A percentile compares a stretch with the other conserved stretches of the same genome.
These are phyloP conservation scores for Caprella mutica DNA, from an alignment of 2,888 invertebrate species.

Conservation along the genomic window DNA sequence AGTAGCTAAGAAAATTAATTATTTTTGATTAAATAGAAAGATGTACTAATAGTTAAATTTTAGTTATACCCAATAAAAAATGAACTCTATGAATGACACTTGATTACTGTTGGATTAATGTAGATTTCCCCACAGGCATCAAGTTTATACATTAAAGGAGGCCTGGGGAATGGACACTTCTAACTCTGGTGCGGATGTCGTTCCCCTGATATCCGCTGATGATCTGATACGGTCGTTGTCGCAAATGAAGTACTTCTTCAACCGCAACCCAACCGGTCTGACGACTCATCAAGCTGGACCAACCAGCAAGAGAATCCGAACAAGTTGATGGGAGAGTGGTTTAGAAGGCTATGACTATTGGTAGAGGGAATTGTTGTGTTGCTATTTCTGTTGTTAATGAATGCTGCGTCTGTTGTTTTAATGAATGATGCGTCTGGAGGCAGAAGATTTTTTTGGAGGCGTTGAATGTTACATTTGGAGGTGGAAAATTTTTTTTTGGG, in stretches of 20 bases:
- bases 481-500: too few species aligned
- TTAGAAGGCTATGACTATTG: too few species aligned
- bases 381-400: too few species aligned
- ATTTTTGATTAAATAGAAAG: too few species aligned
- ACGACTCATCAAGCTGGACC: background rate
- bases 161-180: slow-evolving; percentile 31
- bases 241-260: slow-evolving; percentile 33
- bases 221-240: slow-evolving; percentile 29
- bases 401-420: too few species aligned
- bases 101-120: background rate
- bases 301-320: slow-evolving; percentile 27
- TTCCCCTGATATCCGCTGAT: slow-evolving; percentile 24
- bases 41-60: too few species aligned
- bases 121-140: slow-evolving; percentile 33
- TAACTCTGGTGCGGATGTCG: slow-evolving; percentile 28
- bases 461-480: too few species aligned
- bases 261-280: slow-evolving; percentile 23
- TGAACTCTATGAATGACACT: background rate
- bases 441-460: too few species aligned
- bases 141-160: slow-evolving; percentile 31
- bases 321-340: slow-evolving; percentile 24
- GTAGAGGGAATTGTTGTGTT: too few species aligned
- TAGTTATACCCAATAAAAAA: background rate
- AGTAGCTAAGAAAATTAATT: too few species aligned
- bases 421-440: too few species aligned